Base-by-base conservation (phyloP, 2,888 invertebrate species). In the Tenthredo livida region DNA sequence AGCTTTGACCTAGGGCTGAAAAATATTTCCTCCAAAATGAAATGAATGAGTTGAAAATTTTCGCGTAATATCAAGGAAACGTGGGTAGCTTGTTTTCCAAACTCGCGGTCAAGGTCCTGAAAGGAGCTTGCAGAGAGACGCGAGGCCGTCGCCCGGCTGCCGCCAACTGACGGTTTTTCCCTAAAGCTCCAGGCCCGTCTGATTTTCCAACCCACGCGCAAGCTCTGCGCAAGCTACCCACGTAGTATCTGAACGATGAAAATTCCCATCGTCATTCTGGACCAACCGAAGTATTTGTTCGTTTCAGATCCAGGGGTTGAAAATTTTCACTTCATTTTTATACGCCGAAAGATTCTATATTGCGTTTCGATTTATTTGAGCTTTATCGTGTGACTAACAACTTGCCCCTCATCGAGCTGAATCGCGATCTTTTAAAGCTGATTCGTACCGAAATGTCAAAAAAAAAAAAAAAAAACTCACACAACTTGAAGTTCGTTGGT, bases 111-210 rank as follows among this genome's bases (percentile, higher is more conserved):
- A 21, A 43, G 43, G 73, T 73, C 25, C 17, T 7, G 43, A 25
- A n/a, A 47, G 33, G 25, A 65, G 47, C 70, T 84, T 70, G 50
- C 70, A 85, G 84, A 85, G 70, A 50, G 87, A 87, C 89, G 89
- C 87, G 87, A 89, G 89, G 89, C 89, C 90, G 89, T 90, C 87
- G 90, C 91, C 91, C 90, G 90, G 91, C 90, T 90, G 89, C 89
- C 90, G 89, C 90, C 90, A 89, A 91, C 90, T 91, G 90, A 89
- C 89, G 89, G 88, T 89, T 88, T 89, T 72, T 70, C 85, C 84
- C 84, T 84, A 84, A 84, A 85, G 86, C 85, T 85, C 85, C 89
- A 88, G 88, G 87, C 85, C 73, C 85, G 58, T 84, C 85, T 54
- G 77, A 85, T 88, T 88, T 88, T 86, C 88, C 88, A 87, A 88